Conservation (phyloP, 2,113 vertebrate species). For the Apteryx mantelli region DNA sequence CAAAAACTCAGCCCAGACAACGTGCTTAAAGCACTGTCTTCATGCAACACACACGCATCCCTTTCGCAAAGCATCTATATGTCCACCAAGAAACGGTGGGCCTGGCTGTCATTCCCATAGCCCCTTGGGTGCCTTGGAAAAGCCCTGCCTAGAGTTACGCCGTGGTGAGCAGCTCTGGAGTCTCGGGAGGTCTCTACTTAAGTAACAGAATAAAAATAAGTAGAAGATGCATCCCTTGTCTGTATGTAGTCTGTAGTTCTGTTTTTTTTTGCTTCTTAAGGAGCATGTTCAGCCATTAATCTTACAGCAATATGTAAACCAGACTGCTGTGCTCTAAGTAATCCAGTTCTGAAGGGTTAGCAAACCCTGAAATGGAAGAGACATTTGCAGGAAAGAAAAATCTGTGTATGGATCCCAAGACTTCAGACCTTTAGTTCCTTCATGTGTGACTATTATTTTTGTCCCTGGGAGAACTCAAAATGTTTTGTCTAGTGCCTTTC, state of each 20-base stretch:
- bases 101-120: background rate
- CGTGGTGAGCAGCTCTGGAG: background rate
- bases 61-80: background rate
- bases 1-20: background rate
- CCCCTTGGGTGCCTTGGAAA: background rate
- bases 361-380: slow-evolving; percentile 3
- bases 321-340: background rate
- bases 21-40: background rate
- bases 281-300: background rate
- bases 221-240: background rate
- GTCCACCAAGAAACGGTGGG: accelerated
- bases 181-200: background rate
- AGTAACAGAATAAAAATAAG: background rate
- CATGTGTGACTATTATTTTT: background rate
- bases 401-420: background rate
- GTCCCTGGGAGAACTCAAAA: background rate
- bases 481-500: background rate
- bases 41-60: accelerated
- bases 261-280: background rate
- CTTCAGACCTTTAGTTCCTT: background rate
- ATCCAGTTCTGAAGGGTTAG: background rate
- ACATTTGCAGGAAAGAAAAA: background rate
- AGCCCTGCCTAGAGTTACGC: background rate
- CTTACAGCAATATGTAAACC: background rate
- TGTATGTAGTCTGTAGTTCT: background rate